phyloP scores from a whole-genome alignment of 2,797 vertebrate species.

The Channallabes apus region DNA sequence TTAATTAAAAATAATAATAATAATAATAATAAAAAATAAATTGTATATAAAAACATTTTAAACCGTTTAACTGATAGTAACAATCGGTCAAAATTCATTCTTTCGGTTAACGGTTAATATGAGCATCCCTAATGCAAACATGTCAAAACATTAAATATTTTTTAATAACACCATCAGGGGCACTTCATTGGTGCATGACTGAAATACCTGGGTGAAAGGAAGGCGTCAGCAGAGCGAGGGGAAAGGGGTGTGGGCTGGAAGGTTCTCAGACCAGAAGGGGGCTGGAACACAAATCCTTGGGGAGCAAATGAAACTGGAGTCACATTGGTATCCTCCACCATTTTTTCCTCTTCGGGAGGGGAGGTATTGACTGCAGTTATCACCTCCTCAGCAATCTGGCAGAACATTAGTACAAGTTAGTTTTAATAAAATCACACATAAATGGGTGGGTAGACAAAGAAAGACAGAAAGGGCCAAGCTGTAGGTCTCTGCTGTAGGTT shows the following conservation, averaged over 20 bases:
- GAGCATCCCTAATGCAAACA: not conserved
- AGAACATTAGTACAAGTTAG: not conserved
- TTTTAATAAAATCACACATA: too few species aligned
- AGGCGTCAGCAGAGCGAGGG: constrained; percentile 77
- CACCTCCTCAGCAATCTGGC: constrained; percentile 36
- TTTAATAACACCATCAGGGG: not conserved
- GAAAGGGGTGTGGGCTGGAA: constrained; percentile 82
- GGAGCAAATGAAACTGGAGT: constrained; percentile 83
- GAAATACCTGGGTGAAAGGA: constrained; percentile 75
- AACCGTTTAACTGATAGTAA: too few species aligned
- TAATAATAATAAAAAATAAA: too few species aligned
- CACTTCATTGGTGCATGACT: not conserved
- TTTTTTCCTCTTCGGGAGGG: constrained; percentile 47
- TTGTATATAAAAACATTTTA: too few species aligned
- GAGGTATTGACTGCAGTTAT: constrained; percentile 13
- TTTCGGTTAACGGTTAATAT: too few species aligned
- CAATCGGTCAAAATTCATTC: too few species aligned
- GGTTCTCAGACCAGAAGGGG: constrained; percentile 74
- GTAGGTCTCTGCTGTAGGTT: not conserved
- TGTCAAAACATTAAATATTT: not conserved
- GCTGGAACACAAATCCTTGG: constrained; percentile 84
- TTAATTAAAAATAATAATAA: too few species aligned
- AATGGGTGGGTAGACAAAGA: not conserved
- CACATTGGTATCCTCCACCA: constrained; percentile 45
- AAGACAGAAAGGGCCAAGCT: not conserved